phyloP scores from a whole-genome alignment of 2,797 vertebrate genomes.

The Cynodonichthys magdalenae region DNA sequence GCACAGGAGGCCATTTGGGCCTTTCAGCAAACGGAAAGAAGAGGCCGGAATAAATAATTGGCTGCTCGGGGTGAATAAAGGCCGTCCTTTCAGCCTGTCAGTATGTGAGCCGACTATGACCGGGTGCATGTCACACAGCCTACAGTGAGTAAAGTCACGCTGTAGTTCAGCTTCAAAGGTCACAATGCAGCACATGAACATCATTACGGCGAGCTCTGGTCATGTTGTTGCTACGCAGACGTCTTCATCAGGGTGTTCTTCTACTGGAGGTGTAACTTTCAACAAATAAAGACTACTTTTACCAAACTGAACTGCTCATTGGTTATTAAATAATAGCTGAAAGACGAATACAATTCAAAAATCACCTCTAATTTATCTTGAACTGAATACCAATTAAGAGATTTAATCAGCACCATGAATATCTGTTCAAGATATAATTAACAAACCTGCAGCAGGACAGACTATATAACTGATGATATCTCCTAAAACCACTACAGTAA shows the following conservation, averaged over 20 bases:
- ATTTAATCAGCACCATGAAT: too few species aligned
- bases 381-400: too few species aligned
- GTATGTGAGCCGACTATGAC: constrained; percentile 72
- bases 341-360: too few species aligned
- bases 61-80: constrained; percentile 69
- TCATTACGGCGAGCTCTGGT: constrained; percentile 46
- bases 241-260: constrained; percentile 24
- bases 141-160: constrained; percentile 61
- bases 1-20: constrained; percentile 61
- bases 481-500: too few species aligned
- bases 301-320: neutral
- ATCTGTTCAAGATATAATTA: too few species aligned
- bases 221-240: constrained; percentile 42
- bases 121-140: constrained; percentile 64
- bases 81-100: constrained; percentile 74
- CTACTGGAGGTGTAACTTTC: neutral
- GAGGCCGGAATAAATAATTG: constrained; percentile 62
- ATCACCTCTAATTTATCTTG: too few species aligned
- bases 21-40: constrained; percentile 66
- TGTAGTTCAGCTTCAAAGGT: constrained; percentile 51
- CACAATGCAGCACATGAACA: constrained; percentile 33
- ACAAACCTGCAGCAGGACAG: too few species aligned
- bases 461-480: too few species aligned
- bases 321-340: neutral
- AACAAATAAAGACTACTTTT: neutral